Percentiles rank a stretch among this genome's conserved stretches.
These are phyloP conservation scores for Scolopax bukidnonensis DNA, from an alignment of 2,797 vertebrate genomes.

Conservation along the genomic window DNA sequence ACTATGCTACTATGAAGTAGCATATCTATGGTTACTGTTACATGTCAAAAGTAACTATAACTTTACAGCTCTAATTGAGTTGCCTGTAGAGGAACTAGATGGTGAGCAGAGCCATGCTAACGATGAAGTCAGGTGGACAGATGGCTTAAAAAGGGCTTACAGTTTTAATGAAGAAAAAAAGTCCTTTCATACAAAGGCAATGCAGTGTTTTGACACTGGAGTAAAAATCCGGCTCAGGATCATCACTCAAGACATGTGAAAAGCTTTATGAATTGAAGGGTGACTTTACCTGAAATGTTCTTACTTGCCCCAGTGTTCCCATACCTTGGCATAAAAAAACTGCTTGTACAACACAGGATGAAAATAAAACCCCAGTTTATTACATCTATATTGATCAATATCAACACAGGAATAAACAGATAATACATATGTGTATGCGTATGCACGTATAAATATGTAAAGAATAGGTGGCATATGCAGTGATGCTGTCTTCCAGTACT, in stretches of 20 bases:
- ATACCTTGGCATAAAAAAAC: not conserved
- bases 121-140: not conserved
- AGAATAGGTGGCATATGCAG: not conserved
- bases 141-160: not conserved
- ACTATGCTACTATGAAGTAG: not conserved
- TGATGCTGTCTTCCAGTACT: not conserved
- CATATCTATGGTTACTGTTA: not conserved
- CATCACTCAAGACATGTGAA: not conserved
- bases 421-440: not conserved
- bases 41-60: not conserved
- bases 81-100: not conserved
- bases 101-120: not conserved
- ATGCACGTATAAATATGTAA: not conserved
- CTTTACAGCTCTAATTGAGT: not conserved
- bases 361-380: not conserved
- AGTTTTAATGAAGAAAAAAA: conserved; percentile 3
- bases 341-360: not conserved
- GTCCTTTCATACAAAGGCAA: not conserved
- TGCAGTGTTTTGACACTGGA: not conserved
- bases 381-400: not conserved
- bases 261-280: not conserved
- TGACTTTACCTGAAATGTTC: not conserved
- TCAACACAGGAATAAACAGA: not conserved
- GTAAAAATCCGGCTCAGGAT: not conserved
- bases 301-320: not conserved